Percentiles rank a stretch among this genome's conserved stretches.
Conservation (phyloP, 2,113 vertebrate species). For the Phalacrocorax aristotelis region DNA sequence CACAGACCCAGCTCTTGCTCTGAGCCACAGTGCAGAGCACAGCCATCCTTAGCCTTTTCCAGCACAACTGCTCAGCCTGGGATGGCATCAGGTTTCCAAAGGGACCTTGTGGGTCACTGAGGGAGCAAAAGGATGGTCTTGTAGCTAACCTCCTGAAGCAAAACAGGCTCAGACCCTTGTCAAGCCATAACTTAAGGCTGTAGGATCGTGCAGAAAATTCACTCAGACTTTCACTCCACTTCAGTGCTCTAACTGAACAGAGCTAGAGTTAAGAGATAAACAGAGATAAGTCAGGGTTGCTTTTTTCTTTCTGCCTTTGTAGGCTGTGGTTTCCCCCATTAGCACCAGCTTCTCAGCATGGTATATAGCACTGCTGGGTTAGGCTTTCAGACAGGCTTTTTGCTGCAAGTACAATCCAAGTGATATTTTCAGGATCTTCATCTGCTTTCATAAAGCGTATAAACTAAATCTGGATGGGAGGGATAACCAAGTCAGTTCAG, state of each 20-base stretch:
- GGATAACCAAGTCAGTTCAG: not conserved
- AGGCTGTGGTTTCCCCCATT: not conserved
- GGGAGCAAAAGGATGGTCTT: not conserved
- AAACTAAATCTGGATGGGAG: not conserved
- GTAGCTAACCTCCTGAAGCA: not conserved
- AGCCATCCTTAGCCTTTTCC: not conserved
- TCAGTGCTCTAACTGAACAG: not conserved
- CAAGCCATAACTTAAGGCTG: not conserved
- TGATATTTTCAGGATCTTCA: not conserved
- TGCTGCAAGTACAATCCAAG: not conserved
- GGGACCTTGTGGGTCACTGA: not conserved
- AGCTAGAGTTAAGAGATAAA: not conserved
- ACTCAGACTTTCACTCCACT: not conserved
- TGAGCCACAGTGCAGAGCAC: not conserved
- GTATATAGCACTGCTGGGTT: not conserved
- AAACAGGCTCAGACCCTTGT: not conserved
- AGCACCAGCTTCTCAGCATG: not conserved
- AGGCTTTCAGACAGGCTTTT: not conserved
- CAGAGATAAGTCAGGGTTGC: not conserved
- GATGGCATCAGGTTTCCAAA: not conserved
- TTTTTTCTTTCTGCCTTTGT: not conserved
- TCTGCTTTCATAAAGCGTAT: not conserved
- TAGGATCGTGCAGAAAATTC: not conserved
- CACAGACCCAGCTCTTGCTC: not conserved
- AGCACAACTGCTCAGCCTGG: not conserved